Evolutionary conservation across 1,140 invertebrate genomes (phyloP).

Genomic region (Saccostrea cuccullata): DNA sequence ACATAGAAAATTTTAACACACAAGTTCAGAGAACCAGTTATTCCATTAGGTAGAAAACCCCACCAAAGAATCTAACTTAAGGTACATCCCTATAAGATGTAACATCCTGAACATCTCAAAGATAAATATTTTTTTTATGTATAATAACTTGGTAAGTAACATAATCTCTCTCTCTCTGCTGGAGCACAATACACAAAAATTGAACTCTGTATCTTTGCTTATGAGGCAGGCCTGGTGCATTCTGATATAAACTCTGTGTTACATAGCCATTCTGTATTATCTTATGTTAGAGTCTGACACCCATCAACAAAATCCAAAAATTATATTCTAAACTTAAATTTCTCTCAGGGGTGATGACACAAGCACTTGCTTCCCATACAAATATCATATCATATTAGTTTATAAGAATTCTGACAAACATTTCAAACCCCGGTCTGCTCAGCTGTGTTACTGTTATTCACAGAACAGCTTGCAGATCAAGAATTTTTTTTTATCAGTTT

Average conservation of each 20-base stretch:
- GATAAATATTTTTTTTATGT: slow-evolving; percentile 1
- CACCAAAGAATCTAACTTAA: background rate
- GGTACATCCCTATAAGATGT: background rate
- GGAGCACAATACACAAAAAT: slow-evolving; percentile 25
- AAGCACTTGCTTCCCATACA: background rate
- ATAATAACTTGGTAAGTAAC: background rate
- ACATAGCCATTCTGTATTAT: slow-evolving; percentile 1
- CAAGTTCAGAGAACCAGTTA: background rate
- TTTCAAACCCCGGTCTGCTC: background rate
- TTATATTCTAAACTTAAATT: background rate
- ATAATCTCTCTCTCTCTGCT: background rate
- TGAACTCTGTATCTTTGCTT: background rate
- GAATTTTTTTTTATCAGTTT: slow-evolving; percentile 2
- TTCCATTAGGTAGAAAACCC: background rate
- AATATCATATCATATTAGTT: background rate
- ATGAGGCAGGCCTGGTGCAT: background rate
- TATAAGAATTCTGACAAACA: background rate
- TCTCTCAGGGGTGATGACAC: background rate
- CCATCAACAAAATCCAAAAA: background rate
- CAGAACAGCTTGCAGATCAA: background rate
- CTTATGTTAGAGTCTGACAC: background rate
- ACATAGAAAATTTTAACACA: background rate
- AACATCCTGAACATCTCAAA: background rate
- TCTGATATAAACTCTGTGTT: background rate
- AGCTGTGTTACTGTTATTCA: background rate